Base-by-base conservation (phyloP, 2,113 vertebrate genomes). In the Varanus salvator region DNA sequence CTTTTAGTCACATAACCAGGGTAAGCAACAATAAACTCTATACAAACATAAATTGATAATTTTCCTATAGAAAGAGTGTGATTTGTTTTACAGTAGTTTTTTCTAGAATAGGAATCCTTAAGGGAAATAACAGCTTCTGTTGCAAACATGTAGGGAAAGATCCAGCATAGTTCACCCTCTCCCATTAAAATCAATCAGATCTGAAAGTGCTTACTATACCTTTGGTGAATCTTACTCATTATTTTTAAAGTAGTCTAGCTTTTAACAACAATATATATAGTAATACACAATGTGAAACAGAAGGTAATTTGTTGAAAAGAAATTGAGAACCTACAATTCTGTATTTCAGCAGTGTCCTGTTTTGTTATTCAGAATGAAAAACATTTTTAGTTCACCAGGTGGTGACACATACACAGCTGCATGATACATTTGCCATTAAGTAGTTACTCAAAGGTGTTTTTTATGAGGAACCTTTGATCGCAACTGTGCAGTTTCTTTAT, bases 61-160 rank as follows among this genome's bases (percentile, higher is more conserved):
- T 88, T 95, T 97, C 94, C 95, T 96, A 93, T 92, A 94, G 94
- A 95, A 90, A 92, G 23, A 84, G 84, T 87, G 80, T 85, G 0
- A 88, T 92, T 93, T 92, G 93, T 92, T 93, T 71, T 93, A 85
- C 91, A 85, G 94, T 91, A 93, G 93, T 96, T 96, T 90, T 95
- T 95, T 94, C 96, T 96, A 93, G 95, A 96, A 94, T 91, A 89
- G 92, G 86, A 94, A 88, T 93, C 95, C 95, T 92, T 89, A 94
- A 89, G 93, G 92, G 91, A 96, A 96, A 82, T 83, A 29, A 90
- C 87, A 90, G 85, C 84, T 69, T 91, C 66, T 93, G 90, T 90
- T 90, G 89, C 92, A 31, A 93, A 34, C 80, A 6, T 90, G 89
- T 29, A 80, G 11, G 11, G 25, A 4, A 50, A 27, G 48, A 52